phyloP scores from a whole-genome alignment of 2,113 vertebrate genomes.

The Psilopsiagon aurifrons region DNA sequence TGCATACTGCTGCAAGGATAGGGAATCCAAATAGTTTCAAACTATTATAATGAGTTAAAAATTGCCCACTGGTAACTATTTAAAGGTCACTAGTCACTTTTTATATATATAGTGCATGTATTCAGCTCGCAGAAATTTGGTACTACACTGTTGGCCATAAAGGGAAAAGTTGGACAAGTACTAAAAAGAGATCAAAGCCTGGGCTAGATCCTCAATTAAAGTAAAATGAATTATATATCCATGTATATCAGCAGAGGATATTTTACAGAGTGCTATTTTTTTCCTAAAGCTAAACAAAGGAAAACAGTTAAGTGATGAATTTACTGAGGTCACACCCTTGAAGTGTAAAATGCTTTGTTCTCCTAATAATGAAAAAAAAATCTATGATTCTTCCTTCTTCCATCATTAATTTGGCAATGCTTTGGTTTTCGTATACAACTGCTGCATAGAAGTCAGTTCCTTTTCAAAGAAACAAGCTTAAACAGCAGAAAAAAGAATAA shows the following conservation, averaged over 20 bases:
- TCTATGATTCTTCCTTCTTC: neutral
- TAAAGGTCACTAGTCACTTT: conserved; percentile 57
- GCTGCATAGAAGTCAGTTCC: neutral
- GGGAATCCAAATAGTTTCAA: conserved; percentile 40
- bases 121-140: conserved; percentile 58
- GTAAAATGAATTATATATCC: neutral
- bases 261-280: neutral
- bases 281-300: neutral
- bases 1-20: neutral
- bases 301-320: neutral
- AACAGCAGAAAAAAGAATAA: neutral
- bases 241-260: neutral
- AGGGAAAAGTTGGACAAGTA: conserved; percentile 53
- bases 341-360: neutral
- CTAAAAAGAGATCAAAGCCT: conserved; percentile 54
- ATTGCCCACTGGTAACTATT: conserved; percentile 52
- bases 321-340: neutral
- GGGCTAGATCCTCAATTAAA: neutral
- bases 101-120: conserved; percentile 51
- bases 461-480: neutral
- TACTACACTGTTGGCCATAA: conserved; percentile 55
- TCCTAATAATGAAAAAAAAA: neutral
- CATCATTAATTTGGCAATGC: neutral
- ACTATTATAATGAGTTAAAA: conserved; percentile 44
- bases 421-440: neutral